A percentile compares a stretch with the other conserved stretches of the same genome.
phyloP scores from a whole-genome alignment of 2,113 vertebrate genomes.

The Tautogolabrus adspersus region DNA sequence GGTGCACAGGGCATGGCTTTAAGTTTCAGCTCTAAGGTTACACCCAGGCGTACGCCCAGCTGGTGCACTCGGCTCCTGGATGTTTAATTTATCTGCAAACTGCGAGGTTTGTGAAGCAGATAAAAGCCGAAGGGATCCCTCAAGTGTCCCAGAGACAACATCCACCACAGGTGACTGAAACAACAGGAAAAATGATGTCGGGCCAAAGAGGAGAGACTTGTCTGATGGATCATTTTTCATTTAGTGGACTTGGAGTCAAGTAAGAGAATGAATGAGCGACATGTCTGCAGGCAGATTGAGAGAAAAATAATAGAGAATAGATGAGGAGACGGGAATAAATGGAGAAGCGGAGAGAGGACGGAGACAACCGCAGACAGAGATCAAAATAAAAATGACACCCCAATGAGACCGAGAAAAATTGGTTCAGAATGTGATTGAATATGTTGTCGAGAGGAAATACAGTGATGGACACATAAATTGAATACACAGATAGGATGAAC shows the following conservation, averaged over 20 bases:
- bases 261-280: slow-evolving; percentile 14
- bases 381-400: not conserved
- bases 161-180: not conserved
- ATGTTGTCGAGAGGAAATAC: not conserved
- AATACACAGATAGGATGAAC: not conserved
- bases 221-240: slow-evolving; percentile 58
- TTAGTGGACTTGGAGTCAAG: slow-evolving; percentile 33
- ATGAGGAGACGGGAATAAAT: slow-evolving; percentile 13
- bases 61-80: too few species aligned
- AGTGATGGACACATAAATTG: not conserved
- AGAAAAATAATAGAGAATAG: not conserved
- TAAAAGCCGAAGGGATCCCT: not conserved
- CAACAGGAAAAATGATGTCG: slow-evolving; percentile 10
- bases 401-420: too few species aligned
- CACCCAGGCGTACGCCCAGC: too few species aligned
- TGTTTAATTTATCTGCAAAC: too few species aligned
- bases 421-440: not conserved
- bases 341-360: not conserved
- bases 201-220: not conserved
- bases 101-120: too few species aligned
- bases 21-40: too few species aligned
- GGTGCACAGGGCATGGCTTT: too few species aligned
- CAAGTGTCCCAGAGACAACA: not conserved
- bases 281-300: slow-evolving; percentile 18
- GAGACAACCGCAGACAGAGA: not conserved